Percentiles rank a stretch among this genome's conserved stretches.
Conservation (phyloP, 2,797 vertebrate genomes). For the Threskiornis aethiopicus region DNA sequence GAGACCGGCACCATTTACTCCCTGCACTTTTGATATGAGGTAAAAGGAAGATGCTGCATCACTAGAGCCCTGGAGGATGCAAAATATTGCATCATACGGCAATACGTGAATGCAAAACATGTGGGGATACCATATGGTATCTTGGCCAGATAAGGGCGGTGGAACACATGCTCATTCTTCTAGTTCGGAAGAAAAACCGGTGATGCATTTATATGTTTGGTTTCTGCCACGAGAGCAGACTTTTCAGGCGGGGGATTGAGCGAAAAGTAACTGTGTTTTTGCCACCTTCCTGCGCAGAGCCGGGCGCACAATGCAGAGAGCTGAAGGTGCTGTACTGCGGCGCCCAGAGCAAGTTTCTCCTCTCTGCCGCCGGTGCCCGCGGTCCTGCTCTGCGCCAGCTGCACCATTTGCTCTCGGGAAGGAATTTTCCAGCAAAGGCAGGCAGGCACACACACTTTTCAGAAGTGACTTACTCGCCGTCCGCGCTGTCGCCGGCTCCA, state of each 20-base stretch:
- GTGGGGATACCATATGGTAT: neutral
- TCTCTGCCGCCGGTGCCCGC: neutral
- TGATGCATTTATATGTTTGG: neutral
- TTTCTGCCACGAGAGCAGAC: neutral
- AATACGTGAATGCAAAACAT: constrained; percentile 12
- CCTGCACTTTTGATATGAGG: neutral
- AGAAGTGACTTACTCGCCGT: neutral
- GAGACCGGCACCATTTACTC: neutral
- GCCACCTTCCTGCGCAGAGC: accelerated
- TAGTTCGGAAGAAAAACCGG: accelerated
- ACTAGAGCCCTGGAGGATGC: constrained; percentile 7
- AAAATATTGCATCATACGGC: constrained; percentile 73
- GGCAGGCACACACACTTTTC: neutral
- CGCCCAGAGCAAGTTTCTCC: neutral
- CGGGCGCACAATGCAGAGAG: neutral
- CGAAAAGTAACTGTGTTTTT: accelerated
- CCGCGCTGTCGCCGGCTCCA: neutral
- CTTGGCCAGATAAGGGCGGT: neutral
- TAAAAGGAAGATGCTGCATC: constrained; percentile 14
- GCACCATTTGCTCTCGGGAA: neutral
- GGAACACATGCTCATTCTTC: neutral
- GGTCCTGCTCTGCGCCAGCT: neutral
- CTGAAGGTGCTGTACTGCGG: neutral
- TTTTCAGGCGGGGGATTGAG: neutral
- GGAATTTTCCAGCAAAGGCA: constrained; percentile 4